Evolutionary conservation across 2,888 invertebrate species (phyloP).

Genomic region (Frankliniella fusca): DNA sequence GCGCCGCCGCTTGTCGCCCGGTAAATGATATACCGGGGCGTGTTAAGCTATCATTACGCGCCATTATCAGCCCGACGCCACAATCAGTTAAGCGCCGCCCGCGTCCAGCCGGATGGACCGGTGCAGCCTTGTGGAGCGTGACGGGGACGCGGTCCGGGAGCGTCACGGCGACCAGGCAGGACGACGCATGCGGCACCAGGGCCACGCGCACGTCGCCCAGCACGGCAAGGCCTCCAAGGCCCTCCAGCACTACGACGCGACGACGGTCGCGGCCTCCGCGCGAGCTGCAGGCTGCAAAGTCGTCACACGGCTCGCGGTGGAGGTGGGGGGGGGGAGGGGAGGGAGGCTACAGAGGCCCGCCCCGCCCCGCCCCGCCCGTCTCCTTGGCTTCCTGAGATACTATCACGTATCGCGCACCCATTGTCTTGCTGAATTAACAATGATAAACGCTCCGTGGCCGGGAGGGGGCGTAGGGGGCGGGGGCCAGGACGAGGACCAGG

Average conservation of each 20-base stretch:
- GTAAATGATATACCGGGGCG: neutral
- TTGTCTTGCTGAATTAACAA: conserved; percentile 24
- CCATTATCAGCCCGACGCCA: neutral
- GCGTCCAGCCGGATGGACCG: neutral
- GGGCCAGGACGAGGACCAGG: neutral
- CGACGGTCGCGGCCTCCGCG: no score
- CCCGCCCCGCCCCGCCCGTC: neutral
- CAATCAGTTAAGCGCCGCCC: neutral
- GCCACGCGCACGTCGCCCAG: no score
- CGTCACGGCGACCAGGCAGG: no score
- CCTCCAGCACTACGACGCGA: neutral
- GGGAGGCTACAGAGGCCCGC: no score
- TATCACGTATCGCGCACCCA: neutral
- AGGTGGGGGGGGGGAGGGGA: no score
- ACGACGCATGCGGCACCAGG: no score
- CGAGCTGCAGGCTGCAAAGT: no score
- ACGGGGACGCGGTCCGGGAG: no score
- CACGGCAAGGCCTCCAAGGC: neutral
- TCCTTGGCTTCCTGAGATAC: conserved; percentile 18
- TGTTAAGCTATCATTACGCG: conserved; percentile 13
- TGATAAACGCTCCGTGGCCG: neutral
- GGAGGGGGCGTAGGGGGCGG: neutral
- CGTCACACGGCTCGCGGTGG: no score
- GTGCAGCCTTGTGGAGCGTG: no score
- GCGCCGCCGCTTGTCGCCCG: neutral